These are phyloP conservation scores for Crenichthys baileyi DNA, from an alignment of 2,797 vertebrate genomes.

Conservation along the genomic window DNA sequence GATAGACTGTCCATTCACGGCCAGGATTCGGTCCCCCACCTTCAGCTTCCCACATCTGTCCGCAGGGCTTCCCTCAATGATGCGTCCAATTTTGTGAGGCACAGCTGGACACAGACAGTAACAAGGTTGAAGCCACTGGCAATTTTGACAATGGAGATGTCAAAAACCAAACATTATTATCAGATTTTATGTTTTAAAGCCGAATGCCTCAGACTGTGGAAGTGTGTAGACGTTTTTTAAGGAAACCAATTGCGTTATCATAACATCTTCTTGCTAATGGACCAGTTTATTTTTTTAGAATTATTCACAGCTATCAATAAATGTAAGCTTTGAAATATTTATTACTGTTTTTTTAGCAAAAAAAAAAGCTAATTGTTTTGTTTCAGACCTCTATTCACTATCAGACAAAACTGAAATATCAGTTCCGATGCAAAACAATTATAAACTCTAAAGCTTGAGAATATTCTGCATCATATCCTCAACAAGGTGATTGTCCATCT, in stretches of 20 bases:
- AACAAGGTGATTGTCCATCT: background rate
- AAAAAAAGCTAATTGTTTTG: background rate
- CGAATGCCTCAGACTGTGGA: background rate
- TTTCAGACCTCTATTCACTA: background rate
- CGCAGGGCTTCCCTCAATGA: conserved; percentile 97
- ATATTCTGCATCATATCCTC: background rate
- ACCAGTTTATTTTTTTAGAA: background rate
- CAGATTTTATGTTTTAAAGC: conserved; percentile 1
- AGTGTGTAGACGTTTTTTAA: background rate
- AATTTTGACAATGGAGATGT: conserved; percentile 23
- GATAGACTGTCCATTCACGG: conserved; percentile 98
- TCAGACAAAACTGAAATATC: background rate
- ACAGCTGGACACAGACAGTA: conserved; percentile 83
- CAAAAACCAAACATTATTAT: conserved; percentile 14
- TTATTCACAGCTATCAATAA: background rate
- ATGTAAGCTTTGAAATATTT: background rate
- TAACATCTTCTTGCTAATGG: background rate
- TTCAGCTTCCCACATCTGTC: conserved; percentile 98
- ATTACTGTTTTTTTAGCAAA: background rate
- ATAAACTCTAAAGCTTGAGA: background rate
- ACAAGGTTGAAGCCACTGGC: conserved; percentile 22
- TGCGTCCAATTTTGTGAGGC: conserved; percentile 98
- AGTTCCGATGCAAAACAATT: background rate
- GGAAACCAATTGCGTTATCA: background rate
- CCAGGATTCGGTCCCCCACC: conserved; percentile 98